A percentile compares a stretch with the other conserved stretches of the same genome.
phyloP scores from a whole-genome alignment of 2,797 vertebrate genomes.

The Chaetophractus vellerosus region DNA sequence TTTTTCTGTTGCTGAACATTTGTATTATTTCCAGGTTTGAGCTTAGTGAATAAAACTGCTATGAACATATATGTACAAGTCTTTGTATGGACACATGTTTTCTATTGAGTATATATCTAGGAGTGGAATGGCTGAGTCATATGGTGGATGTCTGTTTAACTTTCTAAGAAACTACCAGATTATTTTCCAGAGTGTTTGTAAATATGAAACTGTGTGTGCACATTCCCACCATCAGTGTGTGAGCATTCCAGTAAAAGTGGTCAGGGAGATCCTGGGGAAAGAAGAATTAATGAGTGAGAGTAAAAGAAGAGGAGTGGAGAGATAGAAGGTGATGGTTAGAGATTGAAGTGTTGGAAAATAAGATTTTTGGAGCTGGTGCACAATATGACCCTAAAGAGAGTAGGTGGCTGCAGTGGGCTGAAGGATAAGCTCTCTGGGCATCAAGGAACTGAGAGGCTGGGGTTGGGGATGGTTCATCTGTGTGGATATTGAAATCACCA shows the following conservation, averaged over 20 bases:
- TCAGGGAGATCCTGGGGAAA: not conserved
- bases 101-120: conserved; percentile 18
- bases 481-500: not conserved
- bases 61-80: not conserved
- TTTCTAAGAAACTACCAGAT: not conserved
- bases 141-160: not conserved
- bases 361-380: not conserved
- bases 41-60: not conserved
- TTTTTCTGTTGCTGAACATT: not conserved
- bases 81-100: not conserved
- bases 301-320: not conserved
- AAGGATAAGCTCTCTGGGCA: not conserved
- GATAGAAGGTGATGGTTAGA: not conserved
- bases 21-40: not conserved
- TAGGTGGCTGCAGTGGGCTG: not conserved
- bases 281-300: not conserved
- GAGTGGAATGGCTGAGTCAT: not conserved
- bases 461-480: not conserved
- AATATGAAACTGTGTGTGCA: not conserved
- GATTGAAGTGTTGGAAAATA: not conserved
- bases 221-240: not conserved
- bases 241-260: not conserved
- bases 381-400: not conserved
- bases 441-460: not conserved
- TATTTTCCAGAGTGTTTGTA: not conserved